These are phyloP conservation scores for Echinarachnius parma DNA, from an alignment of 53 echinoderm and acorn worm genomes.

Conservation along the genomic window DNA sequence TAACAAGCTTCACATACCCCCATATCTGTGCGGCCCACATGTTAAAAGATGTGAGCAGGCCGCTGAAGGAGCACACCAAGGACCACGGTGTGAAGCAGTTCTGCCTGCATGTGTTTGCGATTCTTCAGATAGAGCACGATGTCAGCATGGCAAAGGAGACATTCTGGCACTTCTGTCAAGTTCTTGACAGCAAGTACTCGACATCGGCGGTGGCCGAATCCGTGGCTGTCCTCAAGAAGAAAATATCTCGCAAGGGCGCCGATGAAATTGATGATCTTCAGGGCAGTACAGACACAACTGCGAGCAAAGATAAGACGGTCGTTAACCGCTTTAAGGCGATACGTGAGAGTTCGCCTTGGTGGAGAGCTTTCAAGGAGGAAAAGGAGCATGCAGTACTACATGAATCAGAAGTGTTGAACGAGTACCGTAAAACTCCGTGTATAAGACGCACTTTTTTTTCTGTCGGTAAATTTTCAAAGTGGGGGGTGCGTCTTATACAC, in stretches of 20 bases:
- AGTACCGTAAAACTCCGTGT: too few species aligned
- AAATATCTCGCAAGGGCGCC: background rate
- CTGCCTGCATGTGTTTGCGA: slow-evolving; percentile 31
- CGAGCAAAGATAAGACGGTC: too few species aligned
- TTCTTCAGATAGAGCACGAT: slow-evolving; percentile 20
- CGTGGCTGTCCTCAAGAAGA: background rate
- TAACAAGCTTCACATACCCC: slow-evolving; percentile 33
- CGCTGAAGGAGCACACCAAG: slow-evolving; percentile 1
- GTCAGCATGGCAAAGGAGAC: background rate
- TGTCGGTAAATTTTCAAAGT: too few species aligned
- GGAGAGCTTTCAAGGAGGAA: background rate
- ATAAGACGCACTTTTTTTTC: too few species aligned
- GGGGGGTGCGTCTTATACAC: too few species aligned
- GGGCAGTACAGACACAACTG: background rate
- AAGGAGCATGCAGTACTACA: background rate
- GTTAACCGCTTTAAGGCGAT: too few species aligned
- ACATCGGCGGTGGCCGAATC: background rate
- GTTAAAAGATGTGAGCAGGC: slow-evolving; percentile 37
- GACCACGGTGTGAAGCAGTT: slow-evolving; percentile 36
- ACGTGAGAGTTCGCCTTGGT: too few species aligned
- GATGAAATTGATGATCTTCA: background rate
- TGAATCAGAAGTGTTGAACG: too few species aligned
- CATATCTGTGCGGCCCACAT: slow-evolving; percentile 54
- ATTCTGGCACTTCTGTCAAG: slow-evolving; percentile 29
- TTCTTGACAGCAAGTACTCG: background rate